A percentile compares a stretch with the other conserved stretches of the same genome.
These are phyloP conservation scores for Liasis olivaceus DNA, from an alignment of 2,797 vertebrate genomes.

Conservation along the genomic window DNA sequence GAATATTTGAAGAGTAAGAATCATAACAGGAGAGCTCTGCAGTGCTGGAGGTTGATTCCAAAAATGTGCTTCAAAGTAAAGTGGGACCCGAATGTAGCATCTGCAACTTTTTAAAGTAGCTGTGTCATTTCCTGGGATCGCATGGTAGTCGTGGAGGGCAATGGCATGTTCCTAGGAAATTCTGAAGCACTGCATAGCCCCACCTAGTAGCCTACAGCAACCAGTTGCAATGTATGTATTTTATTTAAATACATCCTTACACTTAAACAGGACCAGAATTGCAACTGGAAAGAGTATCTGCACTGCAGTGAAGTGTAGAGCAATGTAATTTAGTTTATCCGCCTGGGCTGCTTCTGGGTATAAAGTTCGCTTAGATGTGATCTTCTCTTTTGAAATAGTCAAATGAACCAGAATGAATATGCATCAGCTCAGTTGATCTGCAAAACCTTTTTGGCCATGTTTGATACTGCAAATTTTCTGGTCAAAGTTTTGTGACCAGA, in stretches of 20 bases:
- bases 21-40: too few relatives aligned
- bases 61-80: too few relatives aligned
- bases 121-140: too few relatives aligned
- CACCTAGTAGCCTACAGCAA: too few relatives aligned
- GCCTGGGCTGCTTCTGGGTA: not conserved
- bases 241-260: not conserved
- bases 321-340: slow-evolving; percentile 8
- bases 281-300: not conserved
- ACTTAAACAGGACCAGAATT: not conserved
- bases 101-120: too few relatives aligned
- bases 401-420: slow-evolving; percentile 1
- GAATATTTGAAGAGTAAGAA: not conserved
- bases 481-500: not conserved
- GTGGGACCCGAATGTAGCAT: too few relatives aligned
- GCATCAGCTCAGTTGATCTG: not conserved
- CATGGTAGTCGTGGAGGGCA: too few relatives aligned
- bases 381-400: not conserved
- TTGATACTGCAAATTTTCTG: not conserved
- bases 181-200: too few relatives aligned
- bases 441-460: not conserved
- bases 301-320: slow-evolving; percentile 9
- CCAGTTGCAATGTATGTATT: not conserved
- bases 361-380: not conserved
- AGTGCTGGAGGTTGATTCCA: too few relatives aligned
- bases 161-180: too few relatives aligned